Percentiles rank a stretch among this genome's conserved stretches.
These are phyloP conservation scores for Halichoeres trimaculatus DNA, from an alignment of 2,113 vertebrate species.

Conservation along the genomic window DNA sequence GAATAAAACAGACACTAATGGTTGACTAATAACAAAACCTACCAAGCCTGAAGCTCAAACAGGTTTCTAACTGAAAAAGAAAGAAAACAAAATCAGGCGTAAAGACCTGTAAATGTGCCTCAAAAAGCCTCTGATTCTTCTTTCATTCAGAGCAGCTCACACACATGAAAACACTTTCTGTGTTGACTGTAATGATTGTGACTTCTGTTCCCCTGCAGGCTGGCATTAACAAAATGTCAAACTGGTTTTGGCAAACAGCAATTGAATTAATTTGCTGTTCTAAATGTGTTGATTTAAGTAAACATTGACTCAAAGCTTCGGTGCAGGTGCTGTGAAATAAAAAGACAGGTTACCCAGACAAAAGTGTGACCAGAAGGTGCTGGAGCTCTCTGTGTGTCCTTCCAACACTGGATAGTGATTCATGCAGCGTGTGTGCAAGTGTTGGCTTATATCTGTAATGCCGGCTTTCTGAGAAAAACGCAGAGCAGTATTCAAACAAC, in stretches of 20 bases:
- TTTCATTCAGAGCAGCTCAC: not conserved
- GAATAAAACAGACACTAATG: too few species aligned
- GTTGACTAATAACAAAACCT: too few species aligned
- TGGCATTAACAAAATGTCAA: not conserved
- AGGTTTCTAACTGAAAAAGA: too few species aligned
- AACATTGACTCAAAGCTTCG: conserved; percentile 24
- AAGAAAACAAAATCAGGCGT: too few species aligned
- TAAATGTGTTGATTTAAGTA: conserved; percentile 11
- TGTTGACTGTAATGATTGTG: not conserved
- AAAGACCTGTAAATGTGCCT: too few species aligned
- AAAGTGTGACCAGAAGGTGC: not conserved
- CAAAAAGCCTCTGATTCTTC: not conserved
- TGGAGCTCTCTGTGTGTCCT: not conserved
- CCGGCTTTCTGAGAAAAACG: conserved; percentile 35
- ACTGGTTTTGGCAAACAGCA: conserved; percentile 16
- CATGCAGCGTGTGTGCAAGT: conserved; percentile 15
- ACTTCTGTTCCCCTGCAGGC: not conserved
- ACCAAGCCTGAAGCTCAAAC: too few species aligned
- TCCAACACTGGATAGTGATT: not conserved
- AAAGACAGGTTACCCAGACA: not conserved
- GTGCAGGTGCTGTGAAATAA: not conserved
- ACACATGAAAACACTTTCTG: not conserved
- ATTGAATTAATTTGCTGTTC: not conserved
- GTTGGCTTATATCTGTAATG: conserved; percentile 32
- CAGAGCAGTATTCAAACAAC: conserved; percentile 32